These are phyloP conservation scores for Dolichallabes microphthalmus DNA, from an alignment of 2,113 vertebrate genomes.

Conservation along the genomic window DNA sequence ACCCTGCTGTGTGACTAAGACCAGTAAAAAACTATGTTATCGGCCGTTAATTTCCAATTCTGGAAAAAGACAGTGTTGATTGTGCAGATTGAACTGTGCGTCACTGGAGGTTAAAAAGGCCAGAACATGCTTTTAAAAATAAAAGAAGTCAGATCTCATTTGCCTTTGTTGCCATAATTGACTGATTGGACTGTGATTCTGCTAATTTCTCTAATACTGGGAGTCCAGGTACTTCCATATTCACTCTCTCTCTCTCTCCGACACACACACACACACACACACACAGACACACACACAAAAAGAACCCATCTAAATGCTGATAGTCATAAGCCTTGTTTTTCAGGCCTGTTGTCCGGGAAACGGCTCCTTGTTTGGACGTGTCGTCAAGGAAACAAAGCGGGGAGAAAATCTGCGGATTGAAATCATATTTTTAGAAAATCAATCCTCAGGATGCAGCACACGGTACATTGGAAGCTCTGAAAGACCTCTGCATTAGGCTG, in stretches of 20 bases:
- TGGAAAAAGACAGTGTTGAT: neutral
- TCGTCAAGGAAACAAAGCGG: conserved; percentile 77
- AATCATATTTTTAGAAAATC: conserved; percentile 70
- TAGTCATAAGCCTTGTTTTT: conserved; percentile 62
- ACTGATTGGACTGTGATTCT: conserved; percentile 40
- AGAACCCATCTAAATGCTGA: conserved; percentile 45
- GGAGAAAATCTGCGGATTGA: conserved; percentile 61
- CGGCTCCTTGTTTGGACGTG: conserved; percentile 75
- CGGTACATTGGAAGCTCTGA: conserved; percentile 47
- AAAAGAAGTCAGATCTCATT: conserved; percentile 7
- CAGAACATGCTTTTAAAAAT: conserved; percentile 2
- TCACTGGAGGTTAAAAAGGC: neutral
- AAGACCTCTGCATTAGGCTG: conserved; percentile 21
- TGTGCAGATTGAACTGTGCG: neutral
- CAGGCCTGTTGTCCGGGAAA: conserved; percentile 74
- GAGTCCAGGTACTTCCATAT: conserved; percentile 37
- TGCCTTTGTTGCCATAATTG: conserved; percentile 35
- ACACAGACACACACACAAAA: conserved; percentile 29
- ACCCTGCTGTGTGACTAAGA: neutral
- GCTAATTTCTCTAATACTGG: conserved; percentile 25
- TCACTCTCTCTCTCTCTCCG: neutral
- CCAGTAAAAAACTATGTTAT: neutral
- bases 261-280: conserved; percentile 13
- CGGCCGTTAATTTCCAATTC: neutral
- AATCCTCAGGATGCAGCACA: conserved; percentile 67